phyloP scores from a whole-genome alignment of 2,113 vertebrate species.

The Gadus macrocephalus region DNA sequence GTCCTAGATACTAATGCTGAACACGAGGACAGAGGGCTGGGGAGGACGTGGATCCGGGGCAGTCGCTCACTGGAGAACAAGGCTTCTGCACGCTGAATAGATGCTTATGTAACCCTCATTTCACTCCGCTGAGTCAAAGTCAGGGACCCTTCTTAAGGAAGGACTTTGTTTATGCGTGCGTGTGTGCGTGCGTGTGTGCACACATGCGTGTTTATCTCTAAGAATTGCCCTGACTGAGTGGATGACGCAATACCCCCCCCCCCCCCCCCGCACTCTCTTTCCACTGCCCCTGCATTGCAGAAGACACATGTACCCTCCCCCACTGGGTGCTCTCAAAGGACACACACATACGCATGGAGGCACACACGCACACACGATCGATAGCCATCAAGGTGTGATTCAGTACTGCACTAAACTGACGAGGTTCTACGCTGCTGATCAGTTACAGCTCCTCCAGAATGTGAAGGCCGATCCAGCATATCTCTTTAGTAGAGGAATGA shows the following conservation, averaged over 20 bases:
- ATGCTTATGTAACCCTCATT: neutral
- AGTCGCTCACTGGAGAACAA: no score
- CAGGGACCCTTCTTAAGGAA: neutral
- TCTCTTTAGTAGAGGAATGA: constrained; percentile 12
- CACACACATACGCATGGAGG: neutral
- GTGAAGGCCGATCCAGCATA: neutral
- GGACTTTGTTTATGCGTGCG: constrained; percentile 11
- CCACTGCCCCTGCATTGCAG: constrained; percentile 69
- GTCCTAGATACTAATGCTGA: no score
- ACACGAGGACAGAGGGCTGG: no score
- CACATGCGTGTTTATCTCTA: neutral
- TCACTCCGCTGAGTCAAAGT: neutral
- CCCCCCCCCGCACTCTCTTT: constrained; percentile 59
- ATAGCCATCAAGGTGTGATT: neutral
- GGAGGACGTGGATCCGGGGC: no score
- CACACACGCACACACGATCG: no score
- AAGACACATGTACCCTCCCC: constrained; percentile 45
- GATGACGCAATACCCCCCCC: constrained; percentile 58
- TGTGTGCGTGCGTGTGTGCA: constrained; percentile 20
- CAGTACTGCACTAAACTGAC: neutral
- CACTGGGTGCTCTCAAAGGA: constrained; percentile 29
- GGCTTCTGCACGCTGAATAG: neutral
- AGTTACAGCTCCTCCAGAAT: neutral
- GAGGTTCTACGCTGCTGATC: neutral
- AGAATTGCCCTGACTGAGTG: constrained; percentile 29